Evolutionary conservation across 2,797 vertebrate genomes (phyloP).

Genomic region (Ctenopoma kingsleyae): DNA sequence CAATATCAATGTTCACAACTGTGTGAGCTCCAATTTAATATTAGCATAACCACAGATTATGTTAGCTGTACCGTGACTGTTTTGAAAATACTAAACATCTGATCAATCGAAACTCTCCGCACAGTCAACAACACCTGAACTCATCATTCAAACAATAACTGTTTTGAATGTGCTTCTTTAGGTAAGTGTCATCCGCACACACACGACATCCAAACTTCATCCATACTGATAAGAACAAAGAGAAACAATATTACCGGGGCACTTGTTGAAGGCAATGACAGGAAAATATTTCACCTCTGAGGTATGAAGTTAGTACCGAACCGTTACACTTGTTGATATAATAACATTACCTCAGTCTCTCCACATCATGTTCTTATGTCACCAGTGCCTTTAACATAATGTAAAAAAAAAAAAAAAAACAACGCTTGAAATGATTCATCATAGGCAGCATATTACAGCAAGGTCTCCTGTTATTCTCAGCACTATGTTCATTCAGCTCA

Average conservation of each 20-base stretch:
- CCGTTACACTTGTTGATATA: constrained; percentile 35
- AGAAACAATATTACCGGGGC: constrained; percentile 28
- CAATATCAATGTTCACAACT: constrained; percentile 26
- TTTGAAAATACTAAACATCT: constrained; percentile 25
- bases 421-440: constrained; percentile 28
- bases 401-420: constrained; percentile 20
- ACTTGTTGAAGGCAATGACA: constrained; percentile 27
- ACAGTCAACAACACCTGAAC: constrained; percentile 57
- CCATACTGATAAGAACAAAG: not conserved
- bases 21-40: constrained; percentile 15
- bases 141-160: constrained; percentile 30
- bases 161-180: constrained; percentile 15
- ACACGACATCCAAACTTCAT: constrained; percentile 13
- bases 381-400: constrained; percentile 21
- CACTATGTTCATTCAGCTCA: constrained; percentile 4
- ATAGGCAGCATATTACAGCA: not conserved
- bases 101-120: not conserved
- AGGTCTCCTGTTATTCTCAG: constrained; percentile 5
- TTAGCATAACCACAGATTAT: constrained; percentile 19
- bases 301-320: constrained; percentile 11
- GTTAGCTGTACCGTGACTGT: constrained; percentile 2
- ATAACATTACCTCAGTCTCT: constrained; percentile 61
- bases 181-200: constrained; percentile 3
- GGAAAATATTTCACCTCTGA: constrained; percentile 56
- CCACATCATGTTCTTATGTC: constrained; percentile 42